Percentiles rank a stretch among this genome's conserved stretches.
Evolutionary conservation across 2,888 invertebrate genomes (phyloP).

Genomic region (Xylota segnis): DNA sequence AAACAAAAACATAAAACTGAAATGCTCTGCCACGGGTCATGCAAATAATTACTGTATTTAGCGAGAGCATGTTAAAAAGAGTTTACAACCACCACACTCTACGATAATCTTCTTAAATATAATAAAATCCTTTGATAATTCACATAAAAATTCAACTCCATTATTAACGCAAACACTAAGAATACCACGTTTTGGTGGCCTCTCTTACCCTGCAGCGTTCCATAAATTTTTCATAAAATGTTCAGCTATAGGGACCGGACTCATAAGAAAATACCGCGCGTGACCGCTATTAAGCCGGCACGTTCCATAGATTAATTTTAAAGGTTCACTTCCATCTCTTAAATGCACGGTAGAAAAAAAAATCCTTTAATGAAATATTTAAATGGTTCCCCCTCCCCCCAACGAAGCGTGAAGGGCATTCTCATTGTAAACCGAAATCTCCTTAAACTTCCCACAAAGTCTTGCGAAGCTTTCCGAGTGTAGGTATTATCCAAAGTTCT

Average conservation of each 20-base stretch:
- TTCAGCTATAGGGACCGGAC: not conserved
- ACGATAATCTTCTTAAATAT: too few species aligned
- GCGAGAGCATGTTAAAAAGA: too few species aligned
- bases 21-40: too few species aligned
- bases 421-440: conserved; percentile 12
- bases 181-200: too few species aligned
- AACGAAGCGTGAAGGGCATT: not conserved
- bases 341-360: not conserved
- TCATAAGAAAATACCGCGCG: not conserved
- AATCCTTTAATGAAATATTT: conserved; percentile 9
- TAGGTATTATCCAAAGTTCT: conserved; percentile 17
- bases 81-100: too few species aligned
- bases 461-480: not conserved
- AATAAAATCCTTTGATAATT: too few species aligned
- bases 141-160: too few species aligned
- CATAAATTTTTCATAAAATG: not conserved
- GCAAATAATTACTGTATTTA: too few species aligned
- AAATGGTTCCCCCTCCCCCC: not conserved
- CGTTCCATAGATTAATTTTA: conserved; percentile 19
- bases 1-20: too few species aligned
- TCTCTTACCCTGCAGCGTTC: too few species aligned
- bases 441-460: conserved; percentile 2
- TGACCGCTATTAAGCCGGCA: conserved; percentile 3
- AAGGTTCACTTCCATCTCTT: conserved; percentile 4
- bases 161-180: too few species aligned